These are phyloP conservation scores for Actinernus sp. DNA, from an alignment of 92 coral and sea anemone species.

Conservation along the genomic window DNA sequence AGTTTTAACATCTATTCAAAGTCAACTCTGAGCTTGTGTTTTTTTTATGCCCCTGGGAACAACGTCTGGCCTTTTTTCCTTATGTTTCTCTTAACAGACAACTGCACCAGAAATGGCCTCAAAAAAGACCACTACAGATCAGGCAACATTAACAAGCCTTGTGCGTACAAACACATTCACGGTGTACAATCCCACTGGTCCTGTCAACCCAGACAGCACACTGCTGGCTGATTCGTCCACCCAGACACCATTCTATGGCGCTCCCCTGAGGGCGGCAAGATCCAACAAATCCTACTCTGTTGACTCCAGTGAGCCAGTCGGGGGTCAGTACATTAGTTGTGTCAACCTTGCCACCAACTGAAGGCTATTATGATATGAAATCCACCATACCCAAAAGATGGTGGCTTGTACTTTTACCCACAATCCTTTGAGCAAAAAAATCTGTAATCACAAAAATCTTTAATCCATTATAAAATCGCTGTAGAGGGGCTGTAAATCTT, in stretches of 20 bases:
- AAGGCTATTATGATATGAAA: too few relatives aligned
- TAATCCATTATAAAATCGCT: too few relatives aligned
- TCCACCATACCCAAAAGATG: too few relatives aligned
- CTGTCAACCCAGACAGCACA: conserved; percentile 12
- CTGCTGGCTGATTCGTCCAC: conserved; percentile 58
- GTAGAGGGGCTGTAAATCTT: too few relatives aligned
- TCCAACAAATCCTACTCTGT: conserved; percentile 65
- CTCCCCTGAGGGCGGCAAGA: conserved; percentile 61
- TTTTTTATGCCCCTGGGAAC: too few relatives aligned
- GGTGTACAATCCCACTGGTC: conserved; percentile 17
- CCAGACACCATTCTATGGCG: conserved; percentile 82
- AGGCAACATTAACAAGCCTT: conserved; percentile 5
- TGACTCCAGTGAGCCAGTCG: conserved; percentile 79
- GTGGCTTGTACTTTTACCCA: too few relatives aligned
- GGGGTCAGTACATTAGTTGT: conserved; percentile 48
- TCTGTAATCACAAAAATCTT: too few relatives aligned
- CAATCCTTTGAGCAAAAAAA: too few relatives aligned
- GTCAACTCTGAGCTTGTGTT: too few relatives aligned
- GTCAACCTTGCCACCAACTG: too few relatives aligned
- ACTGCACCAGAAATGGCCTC: not conserved
- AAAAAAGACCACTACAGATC: not conserved
- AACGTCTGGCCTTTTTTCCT: too few relatives aligned
- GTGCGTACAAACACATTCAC: conserved; percentile 44
- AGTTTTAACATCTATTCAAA: too few relatives aligned
- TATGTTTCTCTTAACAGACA: not conserved